Percentiles rank a stretch among this genome's conserved stretches.
These are phyloP conservation scores for Lycaena phlaeas DNA, from an alignment of 2,888 invertebrate genomes.

Conservation along the genomic window DNA sequence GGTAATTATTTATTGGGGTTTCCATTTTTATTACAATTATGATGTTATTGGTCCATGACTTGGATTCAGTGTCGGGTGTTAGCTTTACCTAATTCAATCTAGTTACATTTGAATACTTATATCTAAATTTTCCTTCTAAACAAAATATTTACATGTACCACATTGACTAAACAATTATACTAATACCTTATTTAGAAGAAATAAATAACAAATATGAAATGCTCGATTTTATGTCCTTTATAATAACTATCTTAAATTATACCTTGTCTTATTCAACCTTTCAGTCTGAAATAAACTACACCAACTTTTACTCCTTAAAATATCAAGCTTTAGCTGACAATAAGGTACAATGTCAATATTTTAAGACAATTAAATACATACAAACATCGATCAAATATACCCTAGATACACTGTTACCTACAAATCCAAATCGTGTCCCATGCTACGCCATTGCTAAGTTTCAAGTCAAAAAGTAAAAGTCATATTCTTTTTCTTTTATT, in stretches of 20 bases:
- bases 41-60: conserved; percentile 62
- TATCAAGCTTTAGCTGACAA: conserved; percentile 5
- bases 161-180: conserved; percentile 67
- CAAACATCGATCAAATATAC: too few relatives aligned
- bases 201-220: conserved; percentile 72
- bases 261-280: conserved; percentile 48
- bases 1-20: conserved; percentile 23
- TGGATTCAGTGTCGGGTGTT: conserved; percentile 33
- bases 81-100: conserved; percentile 49
- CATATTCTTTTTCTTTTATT: too few relatives aligned
- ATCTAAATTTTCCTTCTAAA: conserved; percentile 67
- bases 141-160: conserved; percentile 67
- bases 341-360: conserved; percentile 2
- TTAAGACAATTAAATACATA: neutral
- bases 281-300: conserved; percentile 1
- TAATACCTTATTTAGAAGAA: conserved; percentile 63
- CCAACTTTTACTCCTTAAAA: conserved; percentile 5
- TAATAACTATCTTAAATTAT: conserved; percentile 52
- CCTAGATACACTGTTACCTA: too few relatives aligned
- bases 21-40: conserved; percentile 37
- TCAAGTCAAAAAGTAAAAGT: too few relatives aligned
- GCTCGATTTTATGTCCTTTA: conserved; percentile 57
- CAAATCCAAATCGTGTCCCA: too few relatives aligned
- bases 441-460: too few relatives aligned
- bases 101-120: conserved; percentile 67